Conservation (phyloP, 2,113 vertebrate genomes). For the Xerus inauris region DNA sequence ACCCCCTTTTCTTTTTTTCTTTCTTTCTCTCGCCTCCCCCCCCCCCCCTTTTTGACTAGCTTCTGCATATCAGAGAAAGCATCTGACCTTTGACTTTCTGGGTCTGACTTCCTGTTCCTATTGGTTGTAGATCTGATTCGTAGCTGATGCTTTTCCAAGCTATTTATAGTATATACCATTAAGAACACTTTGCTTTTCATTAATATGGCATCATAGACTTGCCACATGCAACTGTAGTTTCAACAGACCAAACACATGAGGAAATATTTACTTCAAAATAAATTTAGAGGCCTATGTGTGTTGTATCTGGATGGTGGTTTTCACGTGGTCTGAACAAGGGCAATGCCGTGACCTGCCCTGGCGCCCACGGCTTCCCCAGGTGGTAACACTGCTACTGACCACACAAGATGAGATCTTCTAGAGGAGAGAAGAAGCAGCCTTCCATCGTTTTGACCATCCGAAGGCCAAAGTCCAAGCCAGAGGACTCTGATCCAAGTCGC, state of each 20-base stretch:
- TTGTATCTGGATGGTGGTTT: background rate
- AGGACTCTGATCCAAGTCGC: background rate
- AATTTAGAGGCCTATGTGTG: background rate
- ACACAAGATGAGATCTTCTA: background rate
- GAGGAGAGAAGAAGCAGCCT: background rate
- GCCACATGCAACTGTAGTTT: background rate
- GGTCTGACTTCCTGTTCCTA: background rate
- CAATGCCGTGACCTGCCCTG: background rate
- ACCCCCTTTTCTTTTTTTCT: no score
- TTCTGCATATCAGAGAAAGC: no score
- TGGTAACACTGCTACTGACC: background rate
- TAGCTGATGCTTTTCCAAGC: constrained; percentile 5
- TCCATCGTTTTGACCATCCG: background rate
- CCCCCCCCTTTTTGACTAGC: no score
- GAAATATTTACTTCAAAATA: background rate
- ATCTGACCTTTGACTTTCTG: no score
- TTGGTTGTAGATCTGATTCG: background rate
- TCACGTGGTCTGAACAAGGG: background rate
- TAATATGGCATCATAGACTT: background rate
- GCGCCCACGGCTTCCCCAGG: background rate
- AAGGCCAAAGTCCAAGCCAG: background rate
- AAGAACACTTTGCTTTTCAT: background rate
- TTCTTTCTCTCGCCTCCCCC: no score
- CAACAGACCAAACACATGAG: background rate
- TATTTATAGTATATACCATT: background rate